phyloP scores from a whole-genome alignment of 2,113 vertebrate species.

The Syngnathoides biaculeatus region DNA sequence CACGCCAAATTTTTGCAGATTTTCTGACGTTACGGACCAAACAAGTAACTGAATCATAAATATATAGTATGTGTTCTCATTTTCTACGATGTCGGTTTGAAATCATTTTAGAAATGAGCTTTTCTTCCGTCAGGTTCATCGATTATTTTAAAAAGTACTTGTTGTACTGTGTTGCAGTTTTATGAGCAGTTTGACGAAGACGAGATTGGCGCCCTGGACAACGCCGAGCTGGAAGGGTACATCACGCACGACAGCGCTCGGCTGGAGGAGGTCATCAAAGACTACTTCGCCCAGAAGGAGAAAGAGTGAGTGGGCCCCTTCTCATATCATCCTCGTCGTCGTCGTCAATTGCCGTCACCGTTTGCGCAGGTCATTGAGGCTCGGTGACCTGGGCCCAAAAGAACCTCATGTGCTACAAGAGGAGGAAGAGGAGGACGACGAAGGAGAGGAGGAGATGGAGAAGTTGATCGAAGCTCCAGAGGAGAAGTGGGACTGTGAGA shows the following conservation, averaged over 20 bases:
- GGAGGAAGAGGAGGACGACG: conserved; percentile 67
- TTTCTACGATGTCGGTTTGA: no score
- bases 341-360: neutral
- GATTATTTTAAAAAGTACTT: no score
- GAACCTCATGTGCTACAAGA: conserved; percentile 69
- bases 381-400: conserved; percentile 77
- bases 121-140: no score
- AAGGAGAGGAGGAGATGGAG: conserved; percentile 76
- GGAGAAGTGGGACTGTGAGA: conserved; percentile 97
- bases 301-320: conserved; percentile 77
- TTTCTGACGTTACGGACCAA: no score
- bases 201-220: conserved; percentile 95
- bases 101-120: no score
- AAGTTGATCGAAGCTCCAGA: conserved; percentile 70
- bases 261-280: conserved; percentile 83
- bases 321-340: neutral
- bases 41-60: no score
- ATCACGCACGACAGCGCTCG: conserved; percentile 82
- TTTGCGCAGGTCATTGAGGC: conserved; percentile 63
- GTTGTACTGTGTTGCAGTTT: conserved; percentile 79
- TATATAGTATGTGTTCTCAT: no score
- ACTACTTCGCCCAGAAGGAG: conserved; percentile 86
- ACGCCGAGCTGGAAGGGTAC: conserved; percentile 89
- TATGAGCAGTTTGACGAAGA: conserved; percentile 94
- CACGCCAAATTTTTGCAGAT: no score